A percentile compares a stretch with the other conserved stretches of the same genome.
These are phyloP conservation scores for Pachyseris speciosa DNA, from an alignment of 64 coral and sea anemone species.

Conservation along the genomic window DNA sequence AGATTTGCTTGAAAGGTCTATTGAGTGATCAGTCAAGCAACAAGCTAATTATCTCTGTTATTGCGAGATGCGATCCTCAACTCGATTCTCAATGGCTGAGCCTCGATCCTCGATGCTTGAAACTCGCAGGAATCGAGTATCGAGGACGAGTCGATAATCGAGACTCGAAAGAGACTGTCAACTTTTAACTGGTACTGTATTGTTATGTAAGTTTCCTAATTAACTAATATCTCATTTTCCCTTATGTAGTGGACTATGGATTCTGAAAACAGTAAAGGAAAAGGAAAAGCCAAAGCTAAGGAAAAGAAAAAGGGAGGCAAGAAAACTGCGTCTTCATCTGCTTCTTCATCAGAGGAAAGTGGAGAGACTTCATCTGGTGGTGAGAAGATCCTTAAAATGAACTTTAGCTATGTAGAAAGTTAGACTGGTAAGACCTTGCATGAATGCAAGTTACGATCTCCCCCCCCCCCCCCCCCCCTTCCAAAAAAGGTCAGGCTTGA, in stretches of 20 bases:
- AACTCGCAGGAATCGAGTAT: no score
- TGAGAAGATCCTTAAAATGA: not conserved
- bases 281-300: constrained; percentile 64
- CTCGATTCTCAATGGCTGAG: no score
- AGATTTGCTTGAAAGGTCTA: no score
- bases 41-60: no score
- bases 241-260: constrained; percentile 96
- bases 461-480: no score
- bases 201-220: not conserved
- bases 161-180: no score
- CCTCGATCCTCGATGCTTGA: no score
- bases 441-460: not conserved
- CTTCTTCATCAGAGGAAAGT: constrained; percentile 92
- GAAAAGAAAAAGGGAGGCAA: constrained; percentile 78
- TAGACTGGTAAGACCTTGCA: not conserved
- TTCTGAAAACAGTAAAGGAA: constrained; percentile 88
- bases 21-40: no score
- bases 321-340: constrained; percentile 80
- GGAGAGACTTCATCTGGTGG: constrained; percentile 94
- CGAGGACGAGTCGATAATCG: no score
- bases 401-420: not conserved
- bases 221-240: not conserved
- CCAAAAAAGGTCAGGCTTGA: no score
- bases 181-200: no score
- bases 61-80: no score